A percentile compares a stretch with the other conserved stretches of the same genome.
Conservation (phyloP, 2,113 vertebrate species). For the Pelobates fuscus region DNA sequence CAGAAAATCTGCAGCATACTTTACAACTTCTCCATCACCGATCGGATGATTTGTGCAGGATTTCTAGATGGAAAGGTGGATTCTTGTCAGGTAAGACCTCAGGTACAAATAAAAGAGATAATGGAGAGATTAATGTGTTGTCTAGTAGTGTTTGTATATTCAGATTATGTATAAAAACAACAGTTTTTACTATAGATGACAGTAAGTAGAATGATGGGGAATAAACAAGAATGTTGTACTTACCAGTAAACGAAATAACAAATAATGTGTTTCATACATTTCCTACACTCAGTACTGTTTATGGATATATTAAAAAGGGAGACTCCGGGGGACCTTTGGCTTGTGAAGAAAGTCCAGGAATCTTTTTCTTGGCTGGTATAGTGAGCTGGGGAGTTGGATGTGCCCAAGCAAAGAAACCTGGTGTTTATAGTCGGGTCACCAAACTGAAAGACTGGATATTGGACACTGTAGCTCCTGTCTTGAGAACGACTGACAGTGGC, state of each 20-base stretch:
- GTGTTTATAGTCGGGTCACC: constrained; percentile 85
- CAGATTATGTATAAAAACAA: background rate
- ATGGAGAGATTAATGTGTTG: background rate
- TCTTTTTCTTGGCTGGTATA: constrained; percentile 88
- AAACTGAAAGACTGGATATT: constrained; percentile 84
- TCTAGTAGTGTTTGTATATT: background rate
- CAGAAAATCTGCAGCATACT: constrained; percentile 78
- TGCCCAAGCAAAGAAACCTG: constrained; percentile 81
- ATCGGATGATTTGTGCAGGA: constrained; percentile 90
- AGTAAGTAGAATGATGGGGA: background rate
- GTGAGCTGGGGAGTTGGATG: constrained; percentile 96
- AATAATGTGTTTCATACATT: too few relatives aligned
- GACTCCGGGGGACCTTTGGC: constrained; percentile 94
- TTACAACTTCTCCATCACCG: constrained; percentile 81
- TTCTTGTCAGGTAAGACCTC: constrained; percentile 88
- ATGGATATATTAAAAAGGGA: constrained; percentile 69
- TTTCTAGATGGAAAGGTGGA: constrained; percentile 88
- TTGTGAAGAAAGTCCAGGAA: constrained; percentile 82
- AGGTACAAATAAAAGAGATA: too few relatives aligned
- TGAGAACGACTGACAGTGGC: constrained; percentile 22
- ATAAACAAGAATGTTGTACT: too few relatives aligned
- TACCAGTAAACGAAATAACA: too few relatives aligned
- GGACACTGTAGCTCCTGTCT: constrained; percentile 55
- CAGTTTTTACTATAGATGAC: background rate
- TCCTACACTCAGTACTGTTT: background rate